Conservation (phyloP, 1,140 invertebrate genomes). For the Helicoverpa zea region DNA sequence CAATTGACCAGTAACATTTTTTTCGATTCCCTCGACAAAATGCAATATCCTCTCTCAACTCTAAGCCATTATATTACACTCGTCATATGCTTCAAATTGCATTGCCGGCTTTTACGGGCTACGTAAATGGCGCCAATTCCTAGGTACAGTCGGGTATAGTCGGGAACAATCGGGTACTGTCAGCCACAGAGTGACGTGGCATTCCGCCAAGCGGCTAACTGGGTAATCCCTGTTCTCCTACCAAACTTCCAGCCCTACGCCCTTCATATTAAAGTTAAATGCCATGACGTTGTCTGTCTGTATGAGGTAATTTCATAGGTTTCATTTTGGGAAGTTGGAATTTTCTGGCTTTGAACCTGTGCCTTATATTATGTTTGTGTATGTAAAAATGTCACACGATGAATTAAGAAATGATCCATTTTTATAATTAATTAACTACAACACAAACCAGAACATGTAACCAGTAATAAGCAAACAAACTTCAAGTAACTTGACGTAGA, state of each 20-base stretch:
- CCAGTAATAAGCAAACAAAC: no score
- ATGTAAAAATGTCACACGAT: no score
- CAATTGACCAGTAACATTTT: no score
- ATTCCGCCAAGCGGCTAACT: conserved; percentile 21
- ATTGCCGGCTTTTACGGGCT: conserved; percentile 8
- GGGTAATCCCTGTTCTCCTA: not conserved
- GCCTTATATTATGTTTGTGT: no score
- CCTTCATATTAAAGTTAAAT: conserved; percentile 12
- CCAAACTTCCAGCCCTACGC: not conserved
- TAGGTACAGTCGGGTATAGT: conserved; percentile 7
- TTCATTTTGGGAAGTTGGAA: not conserved
- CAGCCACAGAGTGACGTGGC: conserved; percentile 7
- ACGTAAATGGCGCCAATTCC: conserved; percentile 23
- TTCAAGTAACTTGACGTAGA: no score
- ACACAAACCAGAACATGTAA: no score
- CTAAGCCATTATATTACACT: not conserved
- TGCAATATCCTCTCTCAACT: no score
- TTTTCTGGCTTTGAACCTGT: not conserved
- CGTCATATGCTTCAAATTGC: conserved; percentile 5
- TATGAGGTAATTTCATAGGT: conserved; percentile 3
- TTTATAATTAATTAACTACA: no score
- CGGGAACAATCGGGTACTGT: conserved; percentile 1
- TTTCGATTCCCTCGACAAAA: no score
- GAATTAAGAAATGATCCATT: no score
- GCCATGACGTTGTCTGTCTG: not conserved